Conservation (phyloP, 2,797 vertebrate species). For the Muscicapa striata region DNA sequence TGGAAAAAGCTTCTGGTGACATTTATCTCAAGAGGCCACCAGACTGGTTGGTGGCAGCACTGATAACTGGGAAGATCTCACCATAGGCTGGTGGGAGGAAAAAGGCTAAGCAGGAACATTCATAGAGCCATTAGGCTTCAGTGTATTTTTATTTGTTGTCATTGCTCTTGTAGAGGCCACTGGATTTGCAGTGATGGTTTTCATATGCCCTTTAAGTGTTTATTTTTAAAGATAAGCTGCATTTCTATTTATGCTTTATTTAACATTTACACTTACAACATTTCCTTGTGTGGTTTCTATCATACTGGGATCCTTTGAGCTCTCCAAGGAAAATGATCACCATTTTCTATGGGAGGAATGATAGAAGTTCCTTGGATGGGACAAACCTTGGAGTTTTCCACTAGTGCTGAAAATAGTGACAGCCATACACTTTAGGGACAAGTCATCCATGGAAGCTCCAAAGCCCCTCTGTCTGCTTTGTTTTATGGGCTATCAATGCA, state of each 20-base stretch:
- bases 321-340: neutral
- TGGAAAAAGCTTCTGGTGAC: slow-evolving; percentile 14
- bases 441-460: neutral
- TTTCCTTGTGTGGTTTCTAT: slow-evolving; percentile 53
- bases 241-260: slow-evolving; percentile 42
- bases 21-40: slow-evolving; percentile 13
- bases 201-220: slow-evolving; percentile 47
- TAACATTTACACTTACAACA: slow-evolving; percentile 7
- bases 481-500: accelerated
- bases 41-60: neutral
- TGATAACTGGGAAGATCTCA: neutral
- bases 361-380: neutral
- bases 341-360: slow-evolving; percentile 2
- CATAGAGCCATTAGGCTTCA: neutral
- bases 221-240: slow-evolving; percentile 51
- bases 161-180: neutral
- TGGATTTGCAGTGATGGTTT: slow-evolving; percentile 50
- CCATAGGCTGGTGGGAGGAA: neutral
- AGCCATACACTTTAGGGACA: neutral
- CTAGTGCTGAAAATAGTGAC: neutral
- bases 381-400: neutral
- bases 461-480: neutral
- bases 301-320: slow-evolving; percentile 11
- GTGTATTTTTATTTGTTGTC: neutral
- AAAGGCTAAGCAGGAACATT: neutral